Evolutionary conservation across 1,140 invertebrate species (phyloP).

Genomic region (Brachionus rotundiformis): DNA sequence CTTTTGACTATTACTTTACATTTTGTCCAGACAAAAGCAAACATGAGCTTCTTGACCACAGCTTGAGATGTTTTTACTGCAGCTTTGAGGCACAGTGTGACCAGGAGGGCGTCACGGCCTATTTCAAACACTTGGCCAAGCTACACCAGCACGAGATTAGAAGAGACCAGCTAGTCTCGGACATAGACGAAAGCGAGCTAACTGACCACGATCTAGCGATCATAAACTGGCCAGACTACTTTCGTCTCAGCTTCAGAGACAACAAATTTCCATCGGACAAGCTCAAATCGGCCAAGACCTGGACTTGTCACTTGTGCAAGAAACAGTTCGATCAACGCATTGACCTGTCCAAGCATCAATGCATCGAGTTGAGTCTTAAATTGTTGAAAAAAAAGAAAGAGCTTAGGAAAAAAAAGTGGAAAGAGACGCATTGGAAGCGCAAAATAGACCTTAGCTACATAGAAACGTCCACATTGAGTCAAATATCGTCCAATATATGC

Average conservation of each 20-base stretch:
- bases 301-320: slow-evolving; percentile 49
- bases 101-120: not conserved
- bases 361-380: slow-evolving; percentile 33
- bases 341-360: slow-evolving; percentile 41
- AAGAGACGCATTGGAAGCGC: slow-evolving; percentile 55
- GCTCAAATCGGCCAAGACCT: slow-evolving; percentile 5
- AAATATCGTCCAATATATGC: slow-evolving; percentile 69
- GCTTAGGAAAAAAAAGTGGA: slow-evolving; percentile 51
- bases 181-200: not conserved
- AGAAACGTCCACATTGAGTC: slow-evolving; percentile 69
- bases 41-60: not conserved
- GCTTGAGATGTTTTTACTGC: slow-evolving; percentile 2
- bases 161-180: not conserved
- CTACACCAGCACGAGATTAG: not conserved
- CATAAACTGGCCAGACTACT: slow-evolving; percentile 10
- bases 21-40: not conserved
- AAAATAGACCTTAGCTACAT: slow-evolving; percentile 51
- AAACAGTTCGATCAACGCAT: slow-evolving; percentile 45
- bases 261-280: not conserved
- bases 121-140: not conserved
- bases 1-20: not conserved
- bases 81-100: not conserved
- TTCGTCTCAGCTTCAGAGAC: slow-evolving; percentile 11
- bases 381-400: slow-evolving; percentile 46
- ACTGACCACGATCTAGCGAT: not conserved